Percentiles rank a stretch among this genome's conserved stretches.
Evolutionary conservation across 2,888 invertebrate species (phyloP).

Genomic region (Xanthia togata): DNA sequence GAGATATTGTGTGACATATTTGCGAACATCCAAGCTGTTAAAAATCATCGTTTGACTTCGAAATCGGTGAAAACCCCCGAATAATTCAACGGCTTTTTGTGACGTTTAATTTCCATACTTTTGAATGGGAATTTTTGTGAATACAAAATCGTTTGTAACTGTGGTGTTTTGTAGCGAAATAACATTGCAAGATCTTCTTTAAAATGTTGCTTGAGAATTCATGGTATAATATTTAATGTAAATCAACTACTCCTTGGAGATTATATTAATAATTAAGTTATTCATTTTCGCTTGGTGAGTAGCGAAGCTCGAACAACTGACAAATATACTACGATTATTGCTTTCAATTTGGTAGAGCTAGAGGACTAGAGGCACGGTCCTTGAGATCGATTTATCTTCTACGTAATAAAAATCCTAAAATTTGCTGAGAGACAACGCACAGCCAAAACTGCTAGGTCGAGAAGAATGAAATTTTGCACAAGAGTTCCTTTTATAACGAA

Average conservation of each 20-base stretch:
- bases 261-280: background rate
- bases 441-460: too few relatives aligned
- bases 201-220: background rate
- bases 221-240: background rate
- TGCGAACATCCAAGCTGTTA: constrained; percentile 22
- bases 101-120: constrained; percentile 27
- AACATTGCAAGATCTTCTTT: background rate
- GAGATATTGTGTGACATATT: constrained; percentile 37
- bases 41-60: constrained; percentile 10
- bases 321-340: background rate
- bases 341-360: background rate
- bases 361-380: background rate
- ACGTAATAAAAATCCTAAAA: too few relatives aligned
- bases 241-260: background rate
- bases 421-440: too few relatives aligned
- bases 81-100: constrained; percentile 37
- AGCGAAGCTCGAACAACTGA: background rate
- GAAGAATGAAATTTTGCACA: background rate
- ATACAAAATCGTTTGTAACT: background rate
- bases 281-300: background rate
- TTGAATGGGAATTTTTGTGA: constrained; percentile 10
- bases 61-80: constrained; percentile 16
- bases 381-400: background rate
- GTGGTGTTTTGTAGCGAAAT: background rate
- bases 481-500: background rate